phyloP scores from a whole-genome alignment of 2,888 invertebrate genomes.

The Spisula subtruncata region DNA sequence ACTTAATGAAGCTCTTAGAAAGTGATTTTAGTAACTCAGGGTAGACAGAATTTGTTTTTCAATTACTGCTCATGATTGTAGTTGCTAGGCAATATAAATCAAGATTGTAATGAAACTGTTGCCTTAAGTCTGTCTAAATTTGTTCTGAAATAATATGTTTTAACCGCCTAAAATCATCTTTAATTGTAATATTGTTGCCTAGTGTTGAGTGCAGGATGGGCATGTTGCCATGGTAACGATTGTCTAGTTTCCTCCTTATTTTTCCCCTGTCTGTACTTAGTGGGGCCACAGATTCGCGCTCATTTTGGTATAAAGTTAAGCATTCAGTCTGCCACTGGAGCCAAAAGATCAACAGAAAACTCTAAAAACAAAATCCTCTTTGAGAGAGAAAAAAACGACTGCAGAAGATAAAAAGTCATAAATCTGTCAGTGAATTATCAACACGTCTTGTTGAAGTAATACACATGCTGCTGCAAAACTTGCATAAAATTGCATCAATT shows the following conservation, averaged over 20 bases:
- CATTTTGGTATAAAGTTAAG: neutral
- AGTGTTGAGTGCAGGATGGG: neutral
- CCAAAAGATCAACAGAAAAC: slow-evolving; percentile 31
- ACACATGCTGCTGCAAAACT: slow-evolving; percentile 37
- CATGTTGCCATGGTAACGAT: neutral
- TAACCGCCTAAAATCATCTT: neutral
- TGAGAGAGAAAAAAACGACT: neutral
- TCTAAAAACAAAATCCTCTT: slow-evolving; percentile 30
- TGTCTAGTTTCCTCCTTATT: neutral
- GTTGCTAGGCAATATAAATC: neutral
- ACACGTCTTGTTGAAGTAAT: slow-evolving; percentile 33
- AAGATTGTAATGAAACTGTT: neutral
- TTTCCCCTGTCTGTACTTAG: neutral
- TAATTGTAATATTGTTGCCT: neutral
- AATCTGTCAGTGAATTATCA: slow-evolving; percentile 46
- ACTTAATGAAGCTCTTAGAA: neutral
- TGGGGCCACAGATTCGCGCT: neutral
- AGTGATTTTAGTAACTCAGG: neutral
- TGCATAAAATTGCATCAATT: slow-evolving; percentile 54
- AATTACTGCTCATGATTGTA: neutral
- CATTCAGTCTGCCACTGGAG: neutral
- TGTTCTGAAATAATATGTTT: neutral
- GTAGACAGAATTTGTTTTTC: slow-evolving; percentile 1
- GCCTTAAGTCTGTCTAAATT: neutral
- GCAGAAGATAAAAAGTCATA: slow-evolving; percentile 41